These are phyloP conservation scores for Actias luna DNA, from an alignment of 2,888 invertebrate species.

Conservation along the genomic window DNA sequence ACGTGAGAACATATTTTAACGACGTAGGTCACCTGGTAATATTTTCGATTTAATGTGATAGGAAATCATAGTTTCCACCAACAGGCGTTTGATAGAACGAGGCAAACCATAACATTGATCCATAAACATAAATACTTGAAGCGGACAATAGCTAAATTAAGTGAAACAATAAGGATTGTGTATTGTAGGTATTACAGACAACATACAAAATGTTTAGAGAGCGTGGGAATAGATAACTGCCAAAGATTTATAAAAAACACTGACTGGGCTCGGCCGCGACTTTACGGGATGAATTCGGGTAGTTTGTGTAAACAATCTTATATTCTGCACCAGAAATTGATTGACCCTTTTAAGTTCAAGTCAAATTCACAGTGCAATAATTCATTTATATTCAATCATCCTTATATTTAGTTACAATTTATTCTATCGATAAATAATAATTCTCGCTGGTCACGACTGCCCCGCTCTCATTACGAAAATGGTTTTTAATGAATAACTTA, in stretches of 20 bases:
- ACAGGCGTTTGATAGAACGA: slow-evolving; percentile 12
- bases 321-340: not conserved
- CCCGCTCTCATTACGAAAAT: slow-evolving; percentile 54
- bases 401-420: slow-evolving; percentile 44
- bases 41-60: slow-evolving; percentile 13
- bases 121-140: slow-evolving; percentile 70
- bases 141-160: slow-evolving; percentile 77
- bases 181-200: slow-evolving; percentile 68
- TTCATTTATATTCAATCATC: slow-evolving; percentile 28
- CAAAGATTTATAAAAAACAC: slow-evolving; percentile 64
- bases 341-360: not conserved
- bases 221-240: slow-evolving; percentile 71
- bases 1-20: slow-evolving; percentile 8
- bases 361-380: slow-evolving; percentile 3
- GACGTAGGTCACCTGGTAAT: slow-evolving; percentile 8
- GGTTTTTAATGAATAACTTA: slow-evolving; percentile 53
- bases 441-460: slow-evolving; percentile 64
- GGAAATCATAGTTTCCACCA: slow-evolving; percentile 9
- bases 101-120: slow-evolving; percentile 25
- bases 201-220: slow-evolving; percentile 67
- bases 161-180: slow-evolving; percentile 79
- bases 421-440: slow-evolving; percentile 46
- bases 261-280: slow-evolving; percentile 43
- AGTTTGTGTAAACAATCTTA: slow-evolving; percentile 32
- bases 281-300: slow-evolving; percentile 53